These are phyloP conservation scores for Sylvietta virens DNA, from an alignment of 2,113 vertebrate species.

Conservation along the genomic window DNA sequence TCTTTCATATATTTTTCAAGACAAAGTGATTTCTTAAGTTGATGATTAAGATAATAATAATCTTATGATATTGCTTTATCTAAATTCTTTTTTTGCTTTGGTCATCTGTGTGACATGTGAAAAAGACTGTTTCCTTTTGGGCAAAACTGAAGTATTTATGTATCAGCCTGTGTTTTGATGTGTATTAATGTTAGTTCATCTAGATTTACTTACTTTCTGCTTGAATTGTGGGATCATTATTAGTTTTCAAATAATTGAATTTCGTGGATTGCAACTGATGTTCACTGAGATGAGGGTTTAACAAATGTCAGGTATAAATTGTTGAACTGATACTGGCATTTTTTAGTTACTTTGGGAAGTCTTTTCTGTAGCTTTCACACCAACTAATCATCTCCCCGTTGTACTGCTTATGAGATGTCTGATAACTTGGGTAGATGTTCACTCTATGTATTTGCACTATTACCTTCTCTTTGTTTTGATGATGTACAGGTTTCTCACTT, in stretches of 20 bases:
- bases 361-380: neutral
- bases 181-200: neutral
- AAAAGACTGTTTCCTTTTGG: neutral
- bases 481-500: neutral
- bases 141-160: neutral
- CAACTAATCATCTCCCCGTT: neutral
- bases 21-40: neutral
- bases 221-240: neutral
- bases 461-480: neutral
- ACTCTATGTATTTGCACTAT: neutral
- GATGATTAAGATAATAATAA: neutral
- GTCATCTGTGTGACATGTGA: neutral
- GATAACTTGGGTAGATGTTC: neutral
- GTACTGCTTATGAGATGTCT: neutral
- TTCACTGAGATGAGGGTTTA: neutral
- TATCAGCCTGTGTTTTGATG: neutral
- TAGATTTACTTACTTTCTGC: neutral
- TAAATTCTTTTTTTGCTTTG: neutral
- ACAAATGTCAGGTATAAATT: neutral
- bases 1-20: neutral
- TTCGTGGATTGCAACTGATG: neutral
- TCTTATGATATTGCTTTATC: neutral
- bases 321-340: neutral
- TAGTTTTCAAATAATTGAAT: neutral
- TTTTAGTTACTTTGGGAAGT: neutral